These are phyloP conservation scores for Drosophila tropicalis DNA, from an alignment of 1,140 invertebrate species.

Conservation along the genomic window DNA sequence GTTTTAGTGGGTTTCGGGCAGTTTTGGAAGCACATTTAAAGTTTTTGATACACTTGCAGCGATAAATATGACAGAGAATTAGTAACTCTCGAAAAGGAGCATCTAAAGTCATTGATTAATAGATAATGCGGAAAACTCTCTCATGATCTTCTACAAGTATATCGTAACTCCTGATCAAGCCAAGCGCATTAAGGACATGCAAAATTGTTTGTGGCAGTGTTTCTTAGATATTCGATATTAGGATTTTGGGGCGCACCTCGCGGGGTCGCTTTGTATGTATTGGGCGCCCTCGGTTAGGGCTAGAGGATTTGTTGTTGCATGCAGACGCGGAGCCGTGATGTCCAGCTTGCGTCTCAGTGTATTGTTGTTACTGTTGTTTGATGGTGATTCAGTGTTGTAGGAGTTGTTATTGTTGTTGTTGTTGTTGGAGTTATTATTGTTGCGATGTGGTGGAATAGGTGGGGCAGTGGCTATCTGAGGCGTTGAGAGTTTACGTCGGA, in stretches of 20 bases:
- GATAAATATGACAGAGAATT: not conserved
- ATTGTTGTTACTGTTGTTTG: slow-evolving; percentile 31
- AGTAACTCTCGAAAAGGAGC: not conserved
- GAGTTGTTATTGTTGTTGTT: slow-evolving; percentile 36
- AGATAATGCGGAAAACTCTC: no score
- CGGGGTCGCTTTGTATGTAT: slow-evolving; percentile 69
- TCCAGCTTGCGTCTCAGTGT: slow-evolving; percentile 84
- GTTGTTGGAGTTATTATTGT: slow-evolving; percentile 3
- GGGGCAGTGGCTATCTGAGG: slow-evolving; percentile 20
- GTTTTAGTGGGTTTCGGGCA: not conserved
- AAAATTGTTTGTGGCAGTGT: slow-evolving; percentile 7
- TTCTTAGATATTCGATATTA: slow-evolving; percentile 26
- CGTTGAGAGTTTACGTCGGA: slow-evolving; percentile 55
- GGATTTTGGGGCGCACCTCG: slow-evolving; percentile 65
- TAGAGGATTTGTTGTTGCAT: slow-evolving; percentile 89
- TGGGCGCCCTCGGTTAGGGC: slow-evolving; percentile 85
- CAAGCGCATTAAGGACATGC: slow-evolving; percentile 41
- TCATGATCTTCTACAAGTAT: slow-evolving; percentile 25
- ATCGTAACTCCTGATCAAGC: slow-evolving; percentile 13
- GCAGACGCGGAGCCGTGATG: slow-evolving; percentile 87
- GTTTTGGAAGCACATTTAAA: not conserved
- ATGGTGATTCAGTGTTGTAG: slow-evolving; percentile 40
- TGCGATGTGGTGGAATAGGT: slow-evolving; percentile 30
- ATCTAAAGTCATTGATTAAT: not conserved
- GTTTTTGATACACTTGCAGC: not conserved